A percentile compares a stretch with the other conserved stretches of the same genome.
Conservation (phyloP, 2,888 invertebrate species). For the Fragum whitleyi region DNA sequence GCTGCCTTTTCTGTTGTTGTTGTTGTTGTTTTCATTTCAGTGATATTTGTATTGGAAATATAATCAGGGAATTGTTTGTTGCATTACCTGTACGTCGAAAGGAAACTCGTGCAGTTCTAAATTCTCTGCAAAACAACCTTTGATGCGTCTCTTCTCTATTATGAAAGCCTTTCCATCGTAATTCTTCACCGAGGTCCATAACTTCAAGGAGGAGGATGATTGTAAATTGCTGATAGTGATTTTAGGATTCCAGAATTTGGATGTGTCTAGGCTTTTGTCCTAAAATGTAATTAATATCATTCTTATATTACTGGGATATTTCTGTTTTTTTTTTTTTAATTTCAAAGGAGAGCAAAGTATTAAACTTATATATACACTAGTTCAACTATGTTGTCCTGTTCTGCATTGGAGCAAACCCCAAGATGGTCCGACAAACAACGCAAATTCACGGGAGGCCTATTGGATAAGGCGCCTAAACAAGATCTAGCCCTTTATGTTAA, state of each 20-base stretch:
- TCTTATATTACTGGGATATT: background rate
- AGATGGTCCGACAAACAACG: too few relatives aligned
- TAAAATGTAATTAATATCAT: background rate
- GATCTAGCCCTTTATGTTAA: too few relatives aligned
- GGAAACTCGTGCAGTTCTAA: slow-evolving; percentile 83
- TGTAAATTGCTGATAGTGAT: slow-evolving; percentile 78
- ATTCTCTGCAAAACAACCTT: slow-evolving; percentile 80
- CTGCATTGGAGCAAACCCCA: too few relatives aligned
- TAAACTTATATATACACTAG: background rate
- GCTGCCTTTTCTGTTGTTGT: too few relatives aligned
- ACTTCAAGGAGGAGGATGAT: slow-evolving; percentile 69
- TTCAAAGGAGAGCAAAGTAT: background rate
- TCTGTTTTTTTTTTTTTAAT: background rate
- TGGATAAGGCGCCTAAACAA: too few relatives aligned
- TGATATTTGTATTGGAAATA: too few relatives aligned
- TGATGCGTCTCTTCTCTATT: slow-evolving; percentile 77
- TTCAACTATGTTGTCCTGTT: too few relatives aligned
- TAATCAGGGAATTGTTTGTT: too few relatives aligned
- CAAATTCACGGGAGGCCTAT: too few relatives aligned
- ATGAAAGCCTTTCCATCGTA: slow-evolving; percentile 76
- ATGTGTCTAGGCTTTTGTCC: slow-evolving; percentile 39
- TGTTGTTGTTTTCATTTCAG: too few relatives aligned
- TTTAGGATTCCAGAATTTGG: slow-evolving; percentile 77
- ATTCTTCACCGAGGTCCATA: slow-evolving; percentile 68
- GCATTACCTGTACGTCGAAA: slow-evolving; percentile 84